phyloP scores from a whole-genome alignment of 1,140 invertebrate species.

The Pseudomyrmex pallidus region DNA sequence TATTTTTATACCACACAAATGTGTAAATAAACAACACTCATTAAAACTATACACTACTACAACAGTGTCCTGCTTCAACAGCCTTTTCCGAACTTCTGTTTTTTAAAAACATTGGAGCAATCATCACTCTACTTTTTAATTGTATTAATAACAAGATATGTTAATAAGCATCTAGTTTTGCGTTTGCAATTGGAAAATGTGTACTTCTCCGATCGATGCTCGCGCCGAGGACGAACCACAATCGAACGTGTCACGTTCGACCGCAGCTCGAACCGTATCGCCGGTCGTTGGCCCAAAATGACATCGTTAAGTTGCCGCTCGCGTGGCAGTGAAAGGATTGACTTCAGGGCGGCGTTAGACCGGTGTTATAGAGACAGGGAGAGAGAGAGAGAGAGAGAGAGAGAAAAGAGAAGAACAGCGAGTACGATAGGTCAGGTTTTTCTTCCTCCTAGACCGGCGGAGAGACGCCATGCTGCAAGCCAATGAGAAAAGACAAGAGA shows the following conservation, averaged over 20 bases:
- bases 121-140: no score
- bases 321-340: conserved; percentile 69
- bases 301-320: conserved; percentile 64
- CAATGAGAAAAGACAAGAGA: conserved; percentile 53
- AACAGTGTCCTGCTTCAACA: no score
- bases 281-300: conserved; percentile 68
- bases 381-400: conserved; percentile 6
- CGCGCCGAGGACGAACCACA: conserved; percentile 2
- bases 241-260: conserved; percentile 15
- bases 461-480: conserved; percentile 54
- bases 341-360: conserved; percentile 62
- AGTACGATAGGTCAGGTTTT: conserved; percentile 69
- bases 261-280: conserved; percentile 21
- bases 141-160: no score
- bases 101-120: no score
- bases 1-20: no score
- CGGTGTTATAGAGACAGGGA: conserved; percentile 44
- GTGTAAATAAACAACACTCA: no score
- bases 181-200: not conserved
- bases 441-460: conserved; percentile 44
- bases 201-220: not conserved
- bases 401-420: conserved; percentile 1
- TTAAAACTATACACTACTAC: no score
- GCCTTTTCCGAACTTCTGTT: no score
- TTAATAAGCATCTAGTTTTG: no score